Percentiles rank a stretch among this genome's conserved stretches.
Conservation (phyloP, 2,113 vertebrate species). For the Cyanoderma ruficeps region DNA sequence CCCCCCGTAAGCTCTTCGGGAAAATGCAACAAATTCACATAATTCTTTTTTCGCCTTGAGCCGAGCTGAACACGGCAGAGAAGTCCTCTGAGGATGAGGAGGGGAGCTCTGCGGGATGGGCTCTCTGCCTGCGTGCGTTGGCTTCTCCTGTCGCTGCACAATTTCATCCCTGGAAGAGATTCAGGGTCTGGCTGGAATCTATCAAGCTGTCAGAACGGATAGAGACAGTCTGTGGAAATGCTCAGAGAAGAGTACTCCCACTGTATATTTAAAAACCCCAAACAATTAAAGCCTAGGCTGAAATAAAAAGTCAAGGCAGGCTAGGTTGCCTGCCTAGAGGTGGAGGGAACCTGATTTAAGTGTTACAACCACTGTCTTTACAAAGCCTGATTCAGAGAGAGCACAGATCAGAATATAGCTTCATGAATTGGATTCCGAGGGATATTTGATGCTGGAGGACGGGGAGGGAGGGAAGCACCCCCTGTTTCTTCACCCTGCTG, state of each 20-base stretch:
- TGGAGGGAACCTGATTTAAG: not conserved
- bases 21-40: not conserved
- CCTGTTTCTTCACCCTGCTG: not conserved
- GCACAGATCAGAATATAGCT: not conserved
- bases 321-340: not conserved
- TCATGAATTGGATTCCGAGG: not conserved
- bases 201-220: not conserved
- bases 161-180: slow-evolving; percentile 2
- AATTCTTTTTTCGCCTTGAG: not conserved
- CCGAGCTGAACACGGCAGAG: not conserved
- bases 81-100: not conserved
- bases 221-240: not conserved
- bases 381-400: not conserved
- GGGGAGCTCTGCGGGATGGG: not conserved
- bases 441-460: not conserved
- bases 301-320: not conserved
- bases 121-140: not conserved
- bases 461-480: not conserved
- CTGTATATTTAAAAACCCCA: not conserved
- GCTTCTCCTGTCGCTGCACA: not conserved
- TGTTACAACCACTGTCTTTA: not conserved
- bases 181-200: not conserved
- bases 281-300: not conserved
- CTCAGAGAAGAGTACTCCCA: not conserved
- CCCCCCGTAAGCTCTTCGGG: not conserved